A percentile compares a stretch with the other conserved stretches of the same genome.
These are phyloP conservation scores for Limanda limanda DNA, from an alignment of 2,113 vertebrate species.

Conservation along the genomic window DNA sequence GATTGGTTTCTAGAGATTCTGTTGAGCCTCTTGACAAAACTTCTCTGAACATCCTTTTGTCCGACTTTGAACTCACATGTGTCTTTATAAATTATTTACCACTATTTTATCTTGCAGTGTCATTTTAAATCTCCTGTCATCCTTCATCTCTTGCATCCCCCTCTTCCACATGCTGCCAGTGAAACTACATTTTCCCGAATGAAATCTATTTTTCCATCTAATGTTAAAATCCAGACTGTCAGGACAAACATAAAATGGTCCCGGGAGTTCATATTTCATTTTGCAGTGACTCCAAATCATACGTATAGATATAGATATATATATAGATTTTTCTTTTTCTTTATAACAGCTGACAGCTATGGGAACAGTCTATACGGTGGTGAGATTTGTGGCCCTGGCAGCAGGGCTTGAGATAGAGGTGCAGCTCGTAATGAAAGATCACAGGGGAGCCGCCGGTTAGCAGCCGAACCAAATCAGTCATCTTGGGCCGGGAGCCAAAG, in stretches of 20 bases:
- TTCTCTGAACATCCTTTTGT: background rate
- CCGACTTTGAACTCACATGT: background rate
- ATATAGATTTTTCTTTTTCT: background rate
- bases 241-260: conserved; percentile 1
- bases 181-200: background rate
- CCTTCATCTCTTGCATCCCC: background rate
- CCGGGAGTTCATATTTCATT: conserved; percentile 29
- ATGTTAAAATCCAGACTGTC: conserved; percentile 18
- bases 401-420: conserved; percentile 42
- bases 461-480: conserved; percentile 51
- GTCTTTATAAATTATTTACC: background rate
- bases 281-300: background rate
- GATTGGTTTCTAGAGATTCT: too few species aligned
- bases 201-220: background rate
- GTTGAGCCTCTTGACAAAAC: too few species aligned
- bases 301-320: background rate
- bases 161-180: background rate
- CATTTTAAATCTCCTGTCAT: background rate
- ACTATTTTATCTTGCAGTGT: background rate
- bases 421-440: conserved; percentile 57
- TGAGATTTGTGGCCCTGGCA: conserved; percentile 17
- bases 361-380: conserved; percentile 23
- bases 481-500: conserved; percentile 23
- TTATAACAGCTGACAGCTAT: conserved; percentile 31
- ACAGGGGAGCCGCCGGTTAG: conserved; percentile 32